Evolutionary conservation across 2,113 vertebrate genomes (phyloP).

Genomic region (Trinectes maculatus): DNA sequence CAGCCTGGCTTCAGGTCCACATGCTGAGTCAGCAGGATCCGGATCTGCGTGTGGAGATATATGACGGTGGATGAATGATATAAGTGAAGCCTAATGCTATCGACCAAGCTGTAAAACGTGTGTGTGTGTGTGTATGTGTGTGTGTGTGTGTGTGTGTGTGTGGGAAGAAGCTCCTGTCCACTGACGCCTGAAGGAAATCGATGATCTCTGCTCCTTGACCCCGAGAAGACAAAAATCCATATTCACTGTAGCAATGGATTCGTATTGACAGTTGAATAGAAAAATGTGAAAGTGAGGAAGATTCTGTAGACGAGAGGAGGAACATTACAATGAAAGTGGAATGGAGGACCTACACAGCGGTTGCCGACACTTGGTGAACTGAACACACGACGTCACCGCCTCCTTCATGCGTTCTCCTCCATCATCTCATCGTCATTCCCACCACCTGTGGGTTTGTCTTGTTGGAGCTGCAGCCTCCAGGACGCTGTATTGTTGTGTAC

Average conservation of each 20-base stretch:
- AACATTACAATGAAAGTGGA: no score
- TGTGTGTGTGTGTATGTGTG: not conserved
- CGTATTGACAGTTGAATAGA: constrained; percentile 12
- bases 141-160: not conserved
- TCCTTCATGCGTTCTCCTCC: not conserved
- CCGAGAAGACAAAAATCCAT: constrained; percentile 36
- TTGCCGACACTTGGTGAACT: not conserved
- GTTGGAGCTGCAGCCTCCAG: constrained; percentile 21
- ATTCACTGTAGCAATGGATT: constrained; percentile 5
- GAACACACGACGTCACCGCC: not conserved
- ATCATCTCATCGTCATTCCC: constrained; percentile 23
- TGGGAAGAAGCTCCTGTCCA: constrained; percentile 1
- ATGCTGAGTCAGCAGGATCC: constrained; percentile 58
- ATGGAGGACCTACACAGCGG: no score
- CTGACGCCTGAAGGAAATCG: not conserved
- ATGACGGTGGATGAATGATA: not conserved
- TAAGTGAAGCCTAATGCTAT: constrained; percentile 35
- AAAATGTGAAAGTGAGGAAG: no score
- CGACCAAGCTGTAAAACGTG: constrained; percentile 48
- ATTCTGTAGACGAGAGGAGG: not conserved
- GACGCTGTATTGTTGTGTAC: constrained; percentile 22
- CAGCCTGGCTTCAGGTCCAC: not conserved
- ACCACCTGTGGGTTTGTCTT: constrained; percentile 9
- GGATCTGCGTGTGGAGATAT: constrained; percentile 15
- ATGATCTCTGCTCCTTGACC: constrained; percentile 23